Evolutionary conservation across 2,113 vertebrate genomes (phyloP).

Genomic region (Meriones unguiculatus): DNA sequence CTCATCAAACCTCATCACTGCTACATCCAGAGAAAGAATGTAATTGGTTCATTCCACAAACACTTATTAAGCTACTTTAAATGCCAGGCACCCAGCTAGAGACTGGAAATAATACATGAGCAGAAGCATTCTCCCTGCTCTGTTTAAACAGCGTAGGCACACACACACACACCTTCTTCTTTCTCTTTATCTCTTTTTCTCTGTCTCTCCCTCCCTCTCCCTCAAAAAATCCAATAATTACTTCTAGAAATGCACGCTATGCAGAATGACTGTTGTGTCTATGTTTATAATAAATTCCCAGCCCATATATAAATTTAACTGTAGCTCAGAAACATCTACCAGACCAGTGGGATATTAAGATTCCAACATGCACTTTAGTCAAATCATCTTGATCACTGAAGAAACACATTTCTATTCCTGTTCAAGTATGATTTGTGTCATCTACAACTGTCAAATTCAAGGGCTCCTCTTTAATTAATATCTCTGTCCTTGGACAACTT

Average conservation of each 20-base stretch:
- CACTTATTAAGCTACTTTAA: slow-evolving; percentile 8
- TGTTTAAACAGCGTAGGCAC: slow-evolving; percentile 15
- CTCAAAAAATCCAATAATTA: not conserved
- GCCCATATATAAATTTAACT: slow-evolving; percentile 28
- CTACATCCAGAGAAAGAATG: slow-evolving; percentile 54
- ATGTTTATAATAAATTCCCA: not conserved
- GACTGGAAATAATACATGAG: not conserved
- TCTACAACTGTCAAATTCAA: slow-evolving; percentile 23
- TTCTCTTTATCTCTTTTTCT: not conserved
- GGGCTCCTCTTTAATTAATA: slow-evolving; percentile 56
- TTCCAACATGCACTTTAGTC: not conserved
- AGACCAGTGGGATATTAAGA: not conserved
- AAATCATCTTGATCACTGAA: slow-evolving; percentile 4
- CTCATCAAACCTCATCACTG: slow-evolving; percentile 48
- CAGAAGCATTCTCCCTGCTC: not conserved
- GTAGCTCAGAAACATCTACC: not conserved
- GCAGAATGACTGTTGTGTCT: not conserved
- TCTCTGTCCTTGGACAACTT: slow-evolving; percentile 17
- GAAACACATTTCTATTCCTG: not conserved
- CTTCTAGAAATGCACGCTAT: slow-evolving; percentile 33
- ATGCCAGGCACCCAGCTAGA: slow-evolving; percentile 36
- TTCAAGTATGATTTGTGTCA: slow-evolving; percentile 40
- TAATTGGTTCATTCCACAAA: slow-evolving; percentile 38
- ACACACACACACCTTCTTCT: not conserved
- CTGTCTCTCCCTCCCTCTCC: no score